Evolutionary conservation across 2,888 invertebrate genomes (phyloP).

Genomic region (Keiferia lycopersicella): DNA sequence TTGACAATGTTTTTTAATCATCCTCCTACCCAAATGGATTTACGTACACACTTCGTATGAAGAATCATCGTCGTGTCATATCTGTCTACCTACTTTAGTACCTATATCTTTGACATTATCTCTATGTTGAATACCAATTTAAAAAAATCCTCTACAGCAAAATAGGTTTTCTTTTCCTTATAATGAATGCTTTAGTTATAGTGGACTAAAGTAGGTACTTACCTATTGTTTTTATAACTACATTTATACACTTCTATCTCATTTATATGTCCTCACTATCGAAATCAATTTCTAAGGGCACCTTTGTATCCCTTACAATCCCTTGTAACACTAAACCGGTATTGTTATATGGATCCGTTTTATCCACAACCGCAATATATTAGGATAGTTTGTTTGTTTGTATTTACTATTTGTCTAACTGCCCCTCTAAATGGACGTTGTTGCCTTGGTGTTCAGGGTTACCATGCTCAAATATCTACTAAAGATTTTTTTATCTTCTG

Average conservation of each 20-base stretch:
- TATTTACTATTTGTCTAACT: slow-evolving; percentile 52
- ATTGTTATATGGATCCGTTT: slow-evolving; percentile 35
- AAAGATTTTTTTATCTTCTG: background rate
- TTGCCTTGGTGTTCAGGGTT: slow-evolving; percentile 20
- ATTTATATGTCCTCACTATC: slow-evolving; percentile 4
- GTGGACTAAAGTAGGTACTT: too few species aligned
- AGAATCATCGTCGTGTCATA: too few species aligned
- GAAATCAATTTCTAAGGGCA: slow-evolving; percentile 27
- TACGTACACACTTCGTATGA: too few species aligned
- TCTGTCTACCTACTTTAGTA: too few species aligned
- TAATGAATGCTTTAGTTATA: too few species aligned
- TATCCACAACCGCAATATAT: slow-evolving; percentile 40
- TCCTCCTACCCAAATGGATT: too few species aligned
- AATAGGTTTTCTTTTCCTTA: too few species aligned
- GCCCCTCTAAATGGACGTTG: slow-evolving; percentile 49
- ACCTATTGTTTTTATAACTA: too few species aligned
- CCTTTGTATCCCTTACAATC: slow-evolving; percentile 27
- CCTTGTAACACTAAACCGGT: slow-evolving; percentile 26
- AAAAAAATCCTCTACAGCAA: too few species aligned
- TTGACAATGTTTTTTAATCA: background rate
- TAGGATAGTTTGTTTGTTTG: slow-evolving; percentile 45
- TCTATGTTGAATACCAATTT: too few species aligned
- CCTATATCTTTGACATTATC: too few species aligned
- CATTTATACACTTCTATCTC: background rate
- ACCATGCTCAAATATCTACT: background rate